Conservation (phyloP, 2,113 vertebrate species). For the Cynocephalus volans region DNA sequence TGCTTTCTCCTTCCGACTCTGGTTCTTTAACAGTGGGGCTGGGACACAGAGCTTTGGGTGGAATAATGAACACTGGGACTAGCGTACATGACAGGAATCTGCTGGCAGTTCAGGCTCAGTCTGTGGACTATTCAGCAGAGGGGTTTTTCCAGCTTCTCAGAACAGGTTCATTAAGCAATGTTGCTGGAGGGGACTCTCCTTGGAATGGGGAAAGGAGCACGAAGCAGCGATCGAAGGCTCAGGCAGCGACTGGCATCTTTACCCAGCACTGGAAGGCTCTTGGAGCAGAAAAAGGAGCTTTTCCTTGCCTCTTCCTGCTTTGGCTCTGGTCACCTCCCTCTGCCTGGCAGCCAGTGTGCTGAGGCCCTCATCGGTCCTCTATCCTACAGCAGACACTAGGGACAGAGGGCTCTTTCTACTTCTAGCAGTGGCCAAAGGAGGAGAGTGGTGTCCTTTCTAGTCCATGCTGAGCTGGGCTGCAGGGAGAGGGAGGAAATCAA, state of each 20-base stretch:
- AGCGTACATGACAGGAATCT: slow-evolving; percentile 79
- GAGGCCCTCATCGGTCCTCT: slow-evolving; percentile 71
- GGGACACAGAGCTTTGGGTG: neutral
- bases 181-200: slow-evolving; percentile 86
- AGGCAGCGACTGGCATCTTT: slow-evolving; percentile 85
- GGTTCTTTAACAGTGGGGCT: neutral
- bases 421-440: slow-evolving; percentile 80
- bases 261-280: slow-evolving; percentile 85
- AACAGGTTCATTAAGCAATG: slow-evolving; percentile 89
- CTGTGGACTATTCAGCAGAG: slow-evolving; percentile 82
- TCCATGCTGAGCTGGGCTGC: slow-evolving; percentile 78
- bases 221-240: slow-evolving; percentile 33
- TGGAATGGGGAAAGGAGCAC: slow-evolving; percentile 69
- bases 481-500: slow-evolving; percentile 81
- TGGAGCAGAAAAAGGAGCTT: slow-evolving; percentile 81
- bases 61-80: slow-evolving; percentile 83
- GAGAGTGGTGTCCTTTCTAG: slow-evolving; percentile 80
- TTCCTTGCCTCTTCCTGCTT: slow-evolving; percentile 75
- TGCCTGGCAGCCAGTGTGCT: slow-evolving; percentile 73
- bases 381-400: slow-evolving; percentile 82
- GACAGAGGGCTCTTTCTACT: slow-evolving; percentile 78
- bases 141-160: slow-evolving; percentile 80
- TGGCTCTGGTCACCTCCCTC: slow-evolving; percentile 80
- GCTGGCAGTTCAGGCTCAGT: slow-evolving; percentile 74
- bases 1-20: neutral